Conservation (phyloP, 2,888 invertebrate species). For the Pyralis farinalis region DNA sequence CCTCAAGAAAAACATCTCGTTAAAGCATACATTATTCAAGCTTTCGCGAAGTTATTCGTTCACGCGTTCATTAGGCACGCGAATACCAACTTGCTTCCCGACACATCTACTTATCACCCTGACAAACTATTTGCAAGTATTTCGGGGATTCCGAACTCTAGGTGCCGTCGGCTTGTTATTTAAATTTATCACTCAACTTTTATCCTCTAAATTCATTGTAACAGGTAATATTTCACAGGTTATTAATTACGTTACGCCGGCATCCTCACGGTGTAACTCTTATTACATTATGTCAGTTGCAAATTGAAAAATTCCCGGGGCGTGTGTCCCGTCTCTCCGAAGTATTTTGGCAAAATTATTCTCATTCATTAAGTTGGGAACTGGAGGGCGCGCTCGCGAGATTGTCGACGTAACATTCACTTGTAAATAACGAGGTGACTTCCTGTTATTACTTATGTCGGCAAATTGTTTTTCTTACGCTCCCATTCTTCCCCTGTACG, state of each 20-base stretch:
- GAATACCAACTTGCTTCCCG: conserved; percentile 69
- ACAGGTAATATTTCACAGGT: conserved; percentile 79
- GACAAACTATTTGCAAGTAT: conserved; percentile 75
- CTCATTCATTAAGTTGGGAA: conserved; percentile 78
- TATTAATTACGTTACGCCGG: conserved; percentile 77
- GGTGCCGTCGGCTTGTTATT: conserved; percentile 56
- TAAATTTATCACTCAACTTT: conserved; percentile 81
- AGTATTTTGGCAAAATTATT: conserved; percentile 80
- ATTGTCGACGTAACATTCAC: conserved; percentile 75
- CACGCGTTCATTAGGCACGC: conserved; percentile 77
- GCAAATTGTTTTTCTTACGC: conserved; percentile 72
- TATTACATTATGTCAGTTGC: conserved; percentile 80
- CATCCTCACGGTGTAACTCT: conserved; percentile 78
- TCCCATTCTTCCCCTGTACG: conserved; percentile 35
- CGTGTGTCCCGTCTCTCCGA: conserved; percentile 77
- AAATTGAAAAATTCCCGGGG: conserved; percentile 81
- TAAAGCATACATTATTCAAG: conserved; percentile 80
- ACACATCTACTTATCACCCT: conserved; percentile 69
- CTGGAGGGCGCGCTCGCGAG: conserved; percentile 70
- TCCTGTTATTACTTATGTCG: conserved; percentile 75
- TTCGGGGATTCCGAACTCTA: conserved; percentile 49
- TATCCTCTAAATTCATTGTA: conserved; percentile 78
- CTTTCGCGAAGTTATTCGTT: conserved; percentile 75
- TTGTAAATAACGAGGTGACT: conserved; percentile 77
- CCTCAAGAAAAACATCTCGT: conserved; percentile 80